phyloP scores from a whole-genome alignment of 2,888 invertebrate species.

The Drosophila mayaguana region DNA sequence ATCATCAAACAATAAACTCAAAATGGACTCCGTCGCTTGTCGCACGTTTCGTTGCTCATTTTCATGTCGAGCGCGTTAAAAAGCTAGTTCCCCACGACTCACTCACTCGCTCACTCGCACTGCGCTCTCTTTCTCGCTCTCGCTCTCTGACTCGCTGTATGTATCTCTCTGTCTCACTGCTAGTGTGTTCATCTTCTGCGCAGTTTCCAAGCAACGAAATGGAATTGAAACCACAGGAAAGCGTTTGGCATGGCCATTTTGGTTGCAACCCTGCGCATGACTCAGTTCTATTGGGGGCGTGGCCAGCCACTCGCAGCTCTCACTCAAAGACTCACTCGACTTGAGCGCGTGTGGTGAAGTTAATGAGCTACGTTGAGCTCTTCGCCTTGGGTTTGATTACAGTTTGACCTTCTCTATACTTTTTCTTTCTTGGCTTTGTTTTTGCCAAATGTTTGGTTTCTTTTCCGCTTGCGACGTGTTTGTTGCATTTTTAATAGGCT shows the following conservation, averaged over 20 bases:
- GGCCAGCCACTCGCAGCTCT: conserved; percentile 32
- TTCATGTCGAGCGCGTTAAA: conserved; percentile 81
- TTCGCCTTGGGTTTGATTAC: conserved; percentile 63
- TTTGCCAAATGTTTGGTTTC: conserved; percentile 35
- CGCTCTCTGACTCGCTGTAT: conserved; percentile 23
- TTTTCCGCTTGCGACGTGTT: conserved; percentile 59
- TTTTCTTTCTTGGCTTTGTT: conserved; percentile 10
- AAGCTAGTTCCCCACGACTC: conserved; percentile 62
- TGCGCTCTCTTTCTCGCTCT: background rate
- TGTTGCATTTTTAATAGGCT: conserved; percentile 77
- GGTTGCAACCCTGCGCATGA: conserved; percentile 64
- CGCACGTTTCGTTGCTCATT: conserved; percentile 83
- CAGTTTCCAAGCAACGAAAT: conserved; percentile 52
- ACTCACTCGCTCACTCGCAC: conserved; percentile 20
- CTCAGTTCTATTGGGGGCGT: conserved; percentile 51
- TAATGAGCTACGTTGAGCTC: conserved; percentile 59
- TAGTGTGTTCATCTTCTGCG: conserved; percentile 40
- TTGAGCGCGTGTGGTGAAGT: conserved; percentile 55
- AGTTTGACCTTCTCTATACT: conserved; percentile 72
- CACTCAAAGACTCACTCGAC: conserved; percentile 43
- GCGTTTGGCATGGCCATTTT: conserved; percentile 62
- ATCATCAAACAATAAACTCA: conserved; percentile 86
- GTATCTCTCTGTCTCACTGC: conserved; percentile 16
- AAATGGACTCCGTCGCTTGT: conserved; percentile 85
- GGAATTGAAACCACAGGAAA: conserved; percentile 51